A percentile compares a stretch with the other conserved stretches of the same genome.
Conservation (phyloP, 2,888 invertebrate genomes). For the Arctia plantaginis region DNA sequence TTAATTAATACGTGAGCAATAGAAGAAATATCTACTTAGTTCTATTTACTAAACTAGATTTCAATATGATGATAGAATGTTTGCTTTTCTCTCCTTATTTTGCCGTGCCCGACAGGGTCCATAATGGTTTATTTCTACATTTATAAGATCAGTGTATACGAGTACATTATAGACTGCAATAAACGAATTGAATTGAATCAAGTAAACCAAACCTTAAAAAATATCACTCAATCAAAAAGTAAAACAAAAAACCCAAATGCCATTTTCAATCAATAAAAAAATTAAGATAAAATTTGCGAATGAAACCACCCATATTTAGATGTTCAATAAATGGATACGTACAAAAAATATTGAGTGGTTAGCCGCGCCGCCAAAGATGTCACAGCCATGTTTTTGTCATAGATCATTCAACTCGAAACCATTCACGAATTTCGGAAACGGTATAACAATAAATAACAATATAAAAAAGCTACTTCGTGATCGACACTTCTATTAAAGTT, state of each 20-base stretch:
- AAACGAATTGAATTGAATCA: too few relatives aligned
- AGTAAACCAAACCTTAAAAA: conserved; percentile 3
- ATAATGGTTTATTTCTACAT: too few relatives aligned
- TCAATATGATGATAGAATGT: too few relatives aligned
- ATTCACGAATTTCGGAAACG: conserved; percentile 60
- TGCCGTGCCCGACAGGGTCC: too few relatives aligned
- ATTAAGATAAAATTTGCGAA: conserved; percentile 4
- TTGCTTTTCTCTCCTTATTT: too few relatives aligned
- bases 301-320: conserved; percentile 18
- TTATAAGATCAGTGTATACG: too few relatives aligned
- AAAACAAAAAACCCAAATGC: neutral
- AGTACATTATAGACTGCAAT: too few relatives aligned
- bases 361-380: conserved; percentile 34
- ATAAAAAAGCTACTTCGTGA: conserved; percentile 58
- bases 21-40: too few relatives aligned
- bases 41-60: too few relatives aligned
- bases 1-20: too few relatives aligned
- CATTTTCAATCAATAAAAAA: conserved; percentile 6
- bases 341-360: conserved; percentile 11
- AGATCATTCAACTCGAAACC: conserved; percentile 63
- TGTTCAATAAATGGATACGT: conserved; percentile 14
- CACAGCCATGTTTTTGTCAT: conserved; percentile 53
- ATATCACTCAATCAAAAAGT: neutral
- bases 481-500: conserved; percentile 57
- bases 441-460: conserved; percentile 53